These are phyloP conservation scores for Cosmia pyralina DNA, from an alignment of 2,888 invertebrate species.

Conservation along the genomic window DNA sequence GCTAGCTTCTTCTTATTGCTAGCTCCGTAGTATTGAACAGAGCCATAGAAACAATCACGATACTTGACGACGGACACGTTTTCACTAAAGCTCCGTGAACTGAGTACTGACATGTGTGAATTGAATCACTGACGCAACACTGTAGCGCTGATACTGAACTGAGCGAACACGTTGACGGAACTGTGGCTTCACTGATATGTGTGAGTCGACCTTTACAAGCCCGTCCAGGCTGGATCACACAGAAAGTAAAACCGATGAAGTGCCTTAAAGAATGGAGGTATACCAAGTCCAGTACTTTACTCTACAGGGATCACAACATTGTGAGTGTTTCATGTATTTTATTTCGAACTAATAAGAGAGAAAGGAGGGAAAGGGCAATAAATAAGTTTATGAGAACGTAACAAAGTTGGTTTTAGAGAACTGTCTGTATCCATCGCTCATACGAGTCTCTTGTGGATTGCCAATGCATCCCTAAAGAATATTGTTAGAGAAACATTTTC, in stretches of 20 bases:
- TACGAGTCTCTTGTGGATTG: constrained; percentile 41
- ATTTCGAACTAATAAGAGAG: constrained; percentile 17
- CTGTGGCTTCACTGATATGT: too few relatives aligned
- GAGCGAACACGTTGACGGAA: too few relatives aligned
- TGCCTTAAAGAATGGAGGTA: not conserved
- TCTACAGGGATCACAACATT: constrained; percentile 37
- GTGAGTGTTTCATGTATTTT: constrained; percentile 26
- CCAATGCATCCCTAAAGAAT: constrained; percentile 41
- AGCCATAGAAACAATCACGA: too few relatives aligned
- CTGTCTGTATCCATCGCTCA: constrained; percentile 40
- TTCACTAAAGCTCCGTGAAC: too few relatives aligned
- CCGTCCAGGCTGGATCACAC: not conserved
- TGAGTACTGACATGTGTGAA: too few relatives aligned
- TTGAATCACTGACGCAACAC: too few relatives aligned
- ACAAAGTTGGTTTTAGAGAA: constrained; percentile 55
- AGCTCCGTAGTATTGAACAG: too few relatives aligned
- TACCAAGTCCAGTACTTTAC: constrained; percentile 13
- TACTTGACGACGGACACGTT: too few relatives aligned
- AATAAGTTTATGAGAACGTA: constrained; percentile 44
- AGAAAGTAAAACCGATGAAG: not conserved
- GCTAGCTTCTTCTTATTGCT: too few relatives aligned
- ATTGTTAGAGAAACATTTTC: constrained; percentile 43
- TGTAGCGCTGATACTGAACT: too few relatives aligned
- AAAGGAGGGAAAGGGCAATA: constrained; percentile 39
- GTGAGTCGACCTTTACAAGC: too few relatives aligned